Percentiles rank a stretch among this genome's conserved stretches.
Conservation (phyloP, 2,797 vertebrate genomes). For the Petrocephalus schoutedeni region DNA sequence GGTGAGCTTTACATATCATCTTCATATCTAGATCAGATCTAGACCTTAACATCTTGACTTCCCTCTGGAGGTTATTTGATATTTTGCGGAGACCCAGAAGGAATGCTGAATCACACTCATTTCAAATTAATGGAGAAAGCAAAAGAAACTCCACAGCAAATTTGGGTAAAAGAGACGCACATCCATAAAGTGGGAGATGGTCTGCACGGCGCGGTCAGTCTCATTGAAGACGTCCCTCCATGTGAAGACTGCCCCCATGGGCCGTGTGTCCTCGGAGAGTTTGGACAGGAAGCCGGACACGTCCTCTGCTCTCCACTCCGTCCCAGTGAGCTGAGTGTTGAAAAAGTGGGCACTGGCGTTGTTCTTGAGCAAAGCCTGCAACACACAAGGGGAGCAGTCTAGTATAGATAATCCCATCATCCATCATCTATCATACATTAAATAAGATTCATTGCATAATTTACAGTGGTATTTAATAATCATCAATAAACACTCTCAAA, state of each 20-base stretch:
- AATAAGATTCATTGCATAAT: neutral
- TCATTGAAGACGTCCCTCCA: slow-evolving; percentile 91
- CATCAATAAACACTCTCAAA: neutral
- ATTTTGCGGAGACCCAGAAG: no score
- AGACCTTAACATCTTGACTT: neutral
- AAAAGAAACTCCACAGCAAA: neutral
- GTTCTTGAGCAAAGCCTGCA: slow-evolving; percentile 79
- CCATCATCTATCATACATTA: neutral
- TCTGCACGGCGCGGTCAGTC: slow-evolving; percentile 79
- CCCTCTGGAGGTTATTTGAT: no score
- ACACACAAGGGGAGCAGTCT: neutral
- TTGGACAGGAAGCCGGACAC: slow-evolving; percentile 78
- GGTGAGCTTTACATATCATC: neutral
- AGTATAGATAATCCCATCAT: neutral
- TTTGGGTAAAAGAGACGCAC: slow-evolving; percentile 53
- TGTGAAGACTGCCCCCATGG: slow-evolving; percentile 64
- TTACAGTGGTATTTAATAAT: neutral
- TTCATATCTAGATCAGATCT: neutral
- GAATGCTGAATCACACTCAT: neutral
- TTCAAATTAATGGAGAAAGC: neutral
- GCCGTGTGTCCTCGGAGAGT: slow-evolving; percentile 57
- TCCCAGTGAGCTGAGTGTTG: slow-evolving; percentile 63
- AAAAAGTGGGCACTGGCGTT: slow-evolving; percentile 71
- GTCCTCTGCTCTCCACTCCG: slow-evolving; percentile 76
- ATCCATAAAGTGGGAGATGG: slow-evolving; percentile 94